phyloP scores from a whole-genome alignment of 2,888 invertebrate species.

The Copidosoma aretas region DNA sequence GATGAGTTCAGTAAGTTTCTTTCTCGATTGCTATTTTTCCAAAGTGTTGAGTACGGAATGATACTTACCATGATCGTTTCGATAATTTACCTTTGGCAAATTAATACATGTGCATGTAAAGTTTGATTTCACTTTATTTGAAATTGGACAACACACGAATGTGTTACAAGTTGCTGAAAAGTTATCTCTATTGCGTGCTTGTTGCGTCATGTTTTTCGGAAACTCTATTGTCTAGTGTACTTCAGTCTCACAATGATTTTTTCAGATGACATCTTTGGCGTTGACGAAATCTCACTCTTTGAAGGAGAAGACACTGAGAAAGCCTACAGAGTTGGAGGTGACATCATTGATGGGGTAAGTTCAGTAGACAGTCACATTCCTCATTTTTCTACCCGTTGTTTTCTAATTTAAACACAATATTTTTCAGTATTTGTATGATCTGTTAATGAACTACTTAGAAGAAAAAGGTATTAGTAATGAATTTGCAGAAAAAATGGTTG shows the following conservation, averaged over 20 bases:
- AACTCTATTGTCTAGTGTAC: constrained; percentile 44
- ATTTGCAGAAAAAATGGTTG: constrained; percentile 86
- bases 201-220: constrained; percentile 46
- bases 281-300: constrained; percentile 91
- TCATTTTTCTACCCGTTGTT: constrained; percentile 6
- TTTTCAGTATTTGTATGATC: constrained; percentile 86
- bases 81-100: constrained; percentile 54
- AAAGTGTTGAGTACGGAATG: constrained; percentile 55
- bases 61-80: constrained; percentile 36
- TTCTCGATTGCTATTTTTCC: constrained; percentile 29
- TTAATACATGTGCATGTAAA: constrained; percentile 43
- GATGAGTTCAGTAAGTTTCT: constrained; percentile 74
- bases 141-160: constrained; percentile 19
- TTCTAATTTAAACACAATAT: too few species aligned
- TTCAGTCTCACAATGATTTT: constrained; percentile 44
- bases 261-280: constrained; percentile 87
- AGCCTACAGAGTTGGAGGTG: constrained; percentile 89
- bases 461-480: constrained; percentile 95
- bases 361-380: constrained; percentile 9
- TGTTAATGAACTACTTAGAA: constrained; percentile 92
- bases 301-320: constrained; percentile 88
- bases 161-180: constrained; percentile 8
- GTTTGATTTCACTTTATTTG: constrained; percentile 20
- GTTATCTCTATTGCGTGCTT: too few species aligned
- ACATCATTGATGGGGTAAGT: constrained; percentile 92